Base-by-base conservation (phyloP, 2,888 invertebrate species). In the Rhabditoides inermis region DNA sequence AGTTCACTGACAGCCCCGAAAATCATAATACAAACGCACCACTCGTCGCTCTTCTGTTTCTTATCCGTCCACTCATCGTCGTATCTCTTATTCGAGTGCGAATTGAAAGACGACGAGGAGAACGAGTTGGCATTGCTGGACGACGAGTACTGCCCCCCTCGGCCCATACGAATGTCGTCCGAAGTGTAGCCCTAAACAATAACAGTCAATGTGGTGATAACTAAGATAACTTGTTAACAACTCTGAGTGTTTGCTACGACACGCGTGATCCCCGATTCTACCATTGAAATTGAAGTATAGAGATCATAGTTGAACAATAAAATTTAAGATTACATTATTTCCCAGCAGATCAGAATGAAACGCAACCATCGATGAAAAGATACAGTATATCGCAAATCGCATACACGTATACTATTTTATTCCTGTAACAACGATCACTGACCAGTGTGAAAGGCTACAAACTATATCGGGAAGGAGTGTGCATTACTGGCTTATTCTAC, bases 101-200 rank as follows among this genome's bases (percentile, higher is more conserved):
- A 12, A 1, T 26, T 22, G 10, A 27, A 44, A n/a, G 22, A 44
- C 6, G 27, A n/a, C n/a, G n/a, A n/a, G n/a, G n/a, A n/a, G n/a
- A n/a, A n/a, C n/a, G n/a, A n/a, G n/a, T n/a, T n/a, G n/a, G n/a
- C n/a, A n/a, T n/a, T n/a, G n/a, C n/a, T n/a, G n/a, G n/a, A n/a
- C n/a, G n/a, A n/a, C n/a, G n/a, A n/a, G 30, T 47, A 49, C 12
- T n/a, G 12, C 22, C 55, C 49, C 12, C 55, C 55, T n/a, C 53
- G 20, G 10, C 53, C 58, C 36, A 44, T 50, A 22, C 48, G 46
- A 36, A 61, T 56, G 28, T 61, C 61, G 1, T 58, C 56, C 15
- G 55, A 47, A 18, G 58, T 58, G 50, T 56, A 68, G 7, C 68
- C 67, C 22, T 61, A 37, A 15, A 45, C 5, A 45, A 36, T 28